Conservation (phyloP, 1,140 invertebrate species). For the Odontomachus brunneus region DNA sequence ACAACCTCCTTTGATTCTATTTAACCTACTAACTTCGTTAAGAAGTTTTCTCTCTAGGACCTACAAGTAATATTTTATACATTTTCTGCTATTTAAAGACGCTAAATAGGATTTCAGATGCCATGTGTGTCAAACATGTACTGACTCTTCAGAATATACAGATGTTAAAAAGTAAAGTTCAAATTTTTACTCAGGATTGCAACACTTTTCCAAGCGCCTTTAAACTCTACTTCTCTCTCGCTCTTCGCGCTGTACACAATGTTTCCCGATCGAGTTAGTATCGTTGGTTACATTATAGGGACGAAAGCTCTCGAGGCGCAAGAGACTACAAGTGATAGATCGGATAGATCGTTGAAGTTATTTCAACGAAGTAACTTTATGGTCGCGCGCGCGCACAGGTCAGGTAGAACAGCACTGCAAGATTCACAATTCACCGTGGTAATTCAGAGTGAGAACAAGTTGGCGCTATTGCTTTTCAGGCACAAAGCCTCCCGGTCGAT, state of each 20-base stretch:
- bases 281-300: neutral
- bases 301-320: too few relatives aligned
- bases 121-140: too few relatives aligned
- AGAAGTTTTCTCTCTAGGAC: too few relatives aligned
- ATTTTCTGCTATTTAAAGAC: too few relatives aligned
- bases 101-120: too few relatives aligned
- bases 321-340: neutral
- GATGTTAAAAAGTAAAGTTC: too few relatives aligned
- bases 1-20: too few relatives aligned
- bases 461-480: neutral
- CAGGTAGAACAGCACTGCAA: neutral
- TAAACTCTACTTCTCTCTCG: conserved; percentile 2
- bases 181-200: too few relatives aligned
- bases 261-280: conserved; percentile 8
- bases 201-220: neutral
- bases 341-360: neutral
- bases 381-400: neutral
- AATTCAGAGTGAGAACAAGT: neutral
- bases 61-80: too few relatives aligned
- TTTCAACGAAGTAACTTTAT: neutral
- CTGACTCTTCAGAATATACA: too few relatives aligned
- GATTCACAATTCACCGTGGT: neutral
- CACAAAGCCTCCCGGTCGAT: neutral
- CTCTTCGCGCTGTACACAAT: neutral
- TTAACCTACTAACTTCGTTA: too few relatives aligned